phyloP scores from a whole-genome alignment of 2,797 vertebrate genomes.

The Kryptopterus vitreolus region DNA sequence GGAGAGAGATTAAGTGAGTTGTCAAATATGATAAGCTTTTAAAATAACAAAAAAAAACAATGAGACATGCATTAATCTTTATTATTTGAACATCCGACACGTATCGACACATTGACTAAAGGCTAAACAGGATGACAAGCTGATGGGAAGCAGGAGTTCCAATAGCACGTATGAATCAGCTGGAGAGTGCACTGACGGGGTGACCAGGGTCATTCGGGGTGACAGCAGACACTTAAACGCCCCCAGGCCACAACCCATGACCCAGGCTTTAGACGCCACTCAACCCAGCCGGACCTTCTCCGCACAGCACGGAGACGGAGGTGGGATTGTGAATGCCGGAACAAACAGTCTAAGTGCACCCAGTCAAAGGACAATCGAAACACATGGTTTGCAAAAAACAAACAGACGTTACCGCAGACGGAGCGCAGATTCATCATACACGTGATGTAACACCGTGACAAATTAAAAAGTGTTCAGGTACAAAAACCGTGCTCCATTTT shows the following conservation, averaged over 20 bases:
- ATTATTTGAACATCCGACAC: background rate
- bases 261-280: conserved; percentile 66
- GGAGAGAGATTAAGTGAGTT: conserved; percentile 20
- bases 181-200: conserved; percentile 38
- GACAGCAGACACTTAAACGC: conserved; percentile 47
- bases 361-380: conserved; percentile 65
- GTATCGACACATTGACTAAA: background rate
- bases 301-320: conserved; percentile 55
- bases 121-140: conserved; percentile 25
- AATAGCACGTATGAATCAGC: conserved; percentile 50
- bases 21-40: conserved; percentile 5
- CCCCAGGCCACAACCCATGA: conserved; percentile 60
- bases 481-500: background rate
- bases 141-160: conserved; percentile 27
- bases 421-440: conserved; percentile 20
- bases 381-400: conserved; percentile 78
- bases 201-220: conserved; percentile 65
- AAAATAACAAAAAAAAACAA: too few species aligned
- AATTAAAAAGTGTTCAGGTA: background rate
- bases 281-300: conserved; percentile 64
- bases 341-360: conserved; percentile 49
- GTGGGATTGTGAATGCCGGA: conserved; percentile 37
- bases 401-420: conserved; percentile 58
- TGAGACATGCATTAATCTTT: background rate
- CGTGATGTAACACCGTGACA: background rate